Percentiles rank a stretch among this genome's conserved stretches.
These are phyloP conservation scores for Prietella phreatophila DNA, from an alignment of 2,113 vertebrate genomes.

Conservation along the genomic window DNA sequence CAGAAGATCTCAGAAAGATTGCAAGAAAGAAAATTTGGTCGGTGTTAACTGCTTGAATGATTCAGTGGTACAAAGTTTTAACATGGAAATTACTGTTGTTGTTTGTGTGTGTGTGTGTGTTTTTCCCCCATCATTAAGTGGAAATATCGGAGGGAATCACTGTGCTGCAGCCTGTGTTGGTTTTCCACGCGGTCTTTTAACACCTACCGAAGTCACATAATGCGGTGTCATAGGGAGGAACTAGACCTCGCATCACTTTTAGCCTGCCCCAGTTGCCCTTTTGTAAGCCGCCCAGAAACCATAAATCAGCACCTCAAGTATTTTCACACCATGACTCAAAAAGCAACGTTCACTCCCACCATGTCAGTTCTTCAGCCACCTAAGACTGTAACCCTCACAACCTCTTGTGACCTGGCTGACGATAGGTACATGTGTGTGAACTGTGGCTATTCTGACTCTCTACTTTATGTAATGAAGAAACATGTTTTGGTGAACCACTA, in stretches of 20 bases:
- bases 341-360: slow-evolving; percentile 55
- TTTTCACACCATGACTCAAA: slow-evolving; percentile 74
- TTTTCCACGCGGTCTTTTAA: slow-evolving; percentile 79
- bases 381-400: slow-evolving; percentile 25
- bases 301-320: slow-evolving; percentile 78
- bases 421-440: slow-evolving; percentile 79
- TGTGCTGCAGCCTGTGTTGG: slow-evolving; percentile 83
- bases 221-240: slow-evolving; percentile 81
- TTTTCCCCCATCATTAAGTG: slow-evolving; percentile 59
- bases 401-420: slow-evolving; percentile 66
- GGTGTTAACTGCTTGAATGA: neutral
- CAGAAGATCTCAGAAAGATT: neutral
- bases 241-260: slow-evolving; percentile 78
- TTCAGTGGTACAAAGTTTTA: neutral
- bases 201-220: slow-evolving; percentile 79
- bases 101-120: neutral
- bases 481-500: slow-evolving; percentile 83
- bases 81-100: neutral
- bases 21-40: neutral
- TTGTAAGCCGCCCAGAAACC: slow-evolving; percentile 74
- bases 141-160: slow-evolving; percentile 80
- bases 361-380: slow-evolving; percentile 11
- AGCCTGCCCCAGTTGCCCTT: slow-evolving; percentile 78
- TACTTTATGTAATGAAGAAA: slow-evolving; percentile 87
- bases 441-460: slow-evolving; percentile 79